Conservation (phyloP, 2,888 invertebrate species). For the Plebejus melissa region DNA sequence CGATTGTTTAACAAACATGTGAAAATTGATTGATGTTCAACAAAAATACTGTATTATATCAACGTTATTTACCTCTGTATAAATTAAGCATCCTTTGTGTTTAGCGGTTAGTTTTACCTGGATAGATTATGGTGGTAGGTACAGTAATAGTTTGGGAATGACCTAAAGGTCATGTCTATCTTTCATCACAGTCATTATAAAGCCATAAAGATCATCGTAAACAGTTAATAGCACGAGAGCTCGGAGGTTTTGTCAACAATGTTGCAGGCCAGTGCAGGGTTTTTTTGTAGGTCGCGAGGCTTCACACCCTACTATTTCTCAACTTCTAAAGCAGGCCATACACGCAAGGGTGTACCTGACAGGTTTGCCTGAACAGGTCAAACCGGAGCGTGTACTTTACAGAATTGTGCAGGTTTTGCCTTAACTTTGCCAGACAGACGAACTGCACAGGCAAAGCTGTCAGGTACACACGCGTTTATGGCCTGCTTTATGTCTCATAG, state of each 20-base stretch:
- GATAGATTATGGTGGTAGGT: background rate
- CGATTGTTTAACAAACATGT: background rate
- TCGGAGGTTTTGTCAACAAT: background rate
- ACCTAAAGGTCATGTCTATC: background rate
- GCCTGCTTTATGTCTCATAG: too few relatives aligned
- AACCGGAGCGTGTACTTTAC: too few relatives aligned
- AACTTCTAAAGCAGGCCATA: too few relatives aligned
- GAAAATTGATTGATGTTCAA: background rate
- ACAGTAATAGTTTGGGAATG: background rate
- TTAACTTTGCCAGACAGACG: too few relatives aligned
- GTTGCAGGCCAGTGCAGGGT: too few relatives aligned
- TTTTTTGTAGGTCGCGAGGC: too few relatives aligned
- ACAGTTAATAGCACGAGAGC: background rate
- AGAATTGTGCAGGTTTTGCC: too few relatives aligned
- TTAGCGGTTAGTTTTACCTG: background rate
- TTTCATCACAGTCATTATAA: constrained; percentile 9
- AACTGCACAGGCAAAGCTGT: too few relatives aligned
- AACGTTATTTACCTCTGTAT: background rate
- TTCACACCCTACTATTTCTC: too few relatives aligned
- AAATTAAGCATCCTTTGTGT: background rate
- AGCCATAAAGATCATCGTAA: background rate
- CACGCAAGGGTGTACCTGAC: too few relatives aligned
- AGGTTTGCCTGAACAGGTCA: too few relatives aligned
- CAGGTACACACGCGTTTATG: too few relatives aligned
- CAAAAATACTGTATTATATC: background rate